Conservation (phyloP, 2,888 invertebrate genomes). For the Lottia scabra region DNA sequence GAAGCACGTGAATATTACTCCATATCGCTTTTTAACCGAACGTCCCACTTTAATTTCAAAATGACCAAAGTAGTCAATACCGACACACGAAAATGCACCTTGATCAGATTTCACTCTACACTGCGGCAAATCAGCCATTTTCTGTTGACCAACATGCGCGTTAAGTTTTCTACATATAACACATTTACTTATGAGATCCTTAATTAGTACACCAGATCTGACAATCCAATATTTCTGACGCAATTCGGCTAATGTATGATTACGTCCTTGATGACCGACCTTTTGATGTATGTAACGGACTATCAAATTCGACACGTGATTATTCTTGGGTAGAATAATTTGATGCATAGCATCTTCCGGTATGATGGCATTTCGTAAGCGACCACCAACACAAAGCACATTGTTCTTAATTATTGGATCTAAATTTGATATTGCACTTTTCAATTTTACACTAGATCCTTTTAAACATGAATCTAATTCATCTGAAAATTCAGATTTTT, state of each 20-base stretch:
- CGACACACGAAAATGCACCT: conserved; percentile 8
- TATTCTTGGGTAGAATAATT: not conserved
- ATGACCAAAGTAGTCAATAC: conserved; percentile 21
- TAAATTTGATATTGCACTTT: not conserved
- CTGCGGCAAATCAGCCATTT: conserved; percentile 23
- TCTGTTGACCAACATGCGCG: conserved; percentile 9
- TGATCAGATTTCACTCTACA: too few relatives aligned
- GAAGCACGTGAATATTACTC: conserved; percentile 15
- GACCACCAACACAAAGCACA: conserved; percentile 16
- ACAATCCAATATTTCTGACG: conserved; percentile 21
- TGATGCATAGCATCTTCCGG: conserved; percentile 14
- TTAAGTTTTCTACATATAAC: not conserved
- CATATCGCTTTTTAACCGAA: conserved; percentile 6
- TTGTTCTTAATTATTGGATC: conserved; percentile 8
- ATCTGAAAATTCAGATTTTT: not conserved
- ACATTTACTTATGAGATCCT: not conserved
- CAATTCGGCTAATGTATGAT: too few relatives aligned
- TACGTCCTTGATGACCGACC: conserved; percentile 17
- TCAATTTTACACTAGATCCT: not conserved
- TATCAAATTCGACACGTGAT: not conserved
- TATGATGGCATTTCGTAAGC: conserved; percentile 3
- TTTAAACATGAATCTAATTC: not conserved
- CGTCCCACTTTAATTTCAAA: conserved; percentile 12
- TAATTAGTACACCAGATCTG: not conserved
- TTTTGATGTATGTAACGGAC: conserved; percentile 7